Evolutionary conservation across 2,888 invertebrate genomes (phyloP), one percentile per base, ranked within the genome.

Genomic region (Apeira syringaria): DNA sequence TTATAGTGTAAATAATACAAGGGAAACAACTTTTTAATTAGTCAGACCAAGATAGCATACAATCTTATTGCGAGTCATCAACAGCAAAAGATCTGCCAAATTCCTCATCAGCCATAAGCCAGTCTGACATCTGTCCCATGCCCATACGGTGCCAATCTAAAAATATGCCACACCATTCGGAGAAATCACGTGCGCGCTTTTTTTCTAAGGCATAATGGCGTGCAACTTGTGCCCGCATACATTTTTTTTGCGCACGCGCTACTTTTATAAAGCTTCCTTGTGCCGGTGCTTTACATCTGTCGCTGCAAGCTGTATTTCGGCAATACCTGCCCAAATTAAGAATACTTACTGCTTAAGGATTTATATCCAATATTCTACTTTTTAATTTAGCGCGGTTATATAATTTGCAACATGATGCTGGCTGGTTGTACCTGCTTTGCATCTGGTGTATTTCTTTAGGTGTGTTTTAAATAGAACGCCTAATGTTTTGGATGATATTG

Each of bases 171-270:
- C 71, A 59, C 59, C 61, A 64, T 66, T 69, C 74, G 70, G 74
- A 68, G 77, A 78, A 81, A 80, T 81, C 81, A 74, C 78, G 71
- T 63, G 70, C 74, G 59, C 43, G 62, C 68, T 68, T 75, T 76
- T 78, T 72, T 66, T 61, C 60, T 45, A 60, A 71, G 64, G 71
- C 74, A 71, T 24, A 71, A 74, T 69, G 72, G 68, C 67, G 64
- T 64, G 59, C 84, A 86, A 89, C 88, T 88, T 88, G 88, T 83
- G 69, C 87, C 84, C 83, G 84, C 75, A 82, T 87, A 25, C 86
- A n/a, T 89, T 85, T 86, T 85, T 78, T 56, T 50, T 28, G 12
- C 74, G 84, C 88, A 84, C 87, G 87, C 79, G 87, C 87, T 76
- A 36, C n/a, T 63, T 86, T 86, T 86, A 85, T 87, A 68, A 73